phyloP scores from a whole-genome alignment of 2,888 invertebrate genomes.

The Epistrophe grossulariae region DNA sequence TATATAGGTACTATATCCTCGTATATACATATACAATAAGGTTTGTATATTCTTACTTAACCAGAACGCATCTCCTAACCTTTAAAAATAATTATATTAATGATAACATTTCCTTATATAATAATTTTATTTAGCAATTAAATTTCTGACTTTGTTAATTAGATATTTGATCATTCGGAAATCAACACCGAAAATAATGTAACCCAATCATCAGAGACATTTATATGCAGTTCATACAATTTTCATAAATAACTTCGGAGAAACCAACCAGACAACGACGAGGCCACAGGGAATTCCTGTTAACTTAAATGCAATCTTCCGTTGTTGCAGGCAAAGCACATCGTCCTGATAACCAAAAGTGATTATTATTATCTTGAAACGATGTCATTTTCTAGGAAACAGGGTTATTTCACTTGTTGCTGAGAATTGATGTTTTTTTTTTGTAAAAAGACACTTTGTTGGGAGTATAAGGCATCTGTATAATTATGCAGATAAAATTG shows the following conservation, averaged over 20 bases:
- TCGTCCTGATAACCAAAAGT: constrained; percentile 55
- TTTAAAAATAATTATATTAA: neutral
- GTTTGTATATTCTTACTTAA: neutral
- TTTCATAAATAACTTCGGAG: neutral
- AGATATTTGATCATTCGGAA: constrained; percentile 63
- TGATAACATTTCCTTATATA: constrained; percentile 19
- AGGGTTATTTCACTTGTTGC: constrained; percentile 39
- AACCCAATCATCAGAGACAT: constrained; percentile 51
- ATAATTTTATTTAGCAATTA: constrained; percentile 40
- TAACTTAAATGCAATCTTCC: constrained; percentile 46
- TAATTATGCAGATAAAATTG: neutral
- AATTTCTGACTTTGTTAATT: constrained; percentile 58
- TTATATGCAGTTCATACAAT: constrained; percentile 27
- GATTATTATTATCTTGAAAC: constrained; percentile 51
- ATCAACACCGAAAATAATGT: constrained; percentile 34
- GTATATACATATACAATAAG: too few relatives aligned
- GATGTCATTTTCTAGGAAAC: neutral
- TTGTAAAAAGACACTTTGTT: constrained; percentile 45
- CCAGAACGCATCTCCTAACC: neutral
- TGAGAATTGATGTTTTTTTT: constrained; percentile 45
- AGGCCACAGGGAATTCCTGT: constrained; percentile 11
- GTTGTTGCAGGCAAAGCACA: constrained; percentile 46
- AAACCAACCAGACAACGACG: neutral
- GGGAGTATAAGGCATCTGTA: neutral
- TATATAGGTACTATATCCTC: too few relatives aligned